These are phyloP conservation scores for Intellagama lesueurii DNA, from an alignment of 2,797 vertebrate genomes.

Conservation along the genomic window DNA sequence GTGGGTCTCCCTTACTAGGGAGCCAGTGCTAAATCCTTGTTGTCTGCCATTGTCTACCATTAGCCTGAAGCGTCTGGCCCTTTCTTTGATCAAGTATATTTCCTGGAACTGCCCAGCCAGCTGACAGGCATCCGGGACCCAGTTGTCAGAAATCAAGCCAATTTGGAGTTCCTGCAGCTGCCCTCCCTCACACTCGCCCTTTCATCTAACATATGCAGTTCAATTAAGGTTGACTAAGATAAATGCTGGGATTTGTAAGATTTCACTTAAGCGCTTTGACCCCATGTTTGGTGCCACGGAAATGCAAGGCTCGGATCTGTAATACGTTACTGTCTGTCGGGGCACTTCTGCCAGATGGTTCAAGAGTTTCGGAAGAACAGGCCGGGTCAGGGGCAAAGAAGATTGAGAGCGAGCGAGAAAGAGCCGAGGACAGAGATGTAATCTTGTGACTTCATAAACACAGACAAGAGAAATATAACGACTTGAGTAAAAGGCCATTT, in stretches of 20 bases:
- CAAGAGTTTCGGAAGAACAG: background rate
- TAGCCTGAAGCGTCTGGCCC: fast-evolving
- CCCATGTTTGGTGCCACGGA: slow-evolving; percentile 29
- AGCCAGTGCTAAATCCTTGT: background rate
- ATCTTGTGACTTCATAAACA: background rate
- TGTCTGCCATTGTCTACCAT: background rate
- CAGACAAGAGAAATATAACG: too few relatives aligned
- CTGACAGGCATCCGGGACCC: fast-evolving
- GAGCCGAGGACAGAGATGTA: background rate
- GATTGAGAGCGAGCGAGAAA: background rate
- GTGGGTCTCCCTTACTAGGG: background rate
- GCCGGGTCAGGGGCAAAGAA: background rate
- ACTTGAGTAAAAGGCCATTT: too few relatives aligned
- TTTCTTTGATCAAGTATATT: background rate
- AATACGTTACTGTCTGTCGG: background rate
- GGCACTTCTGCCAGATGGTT: background rate
- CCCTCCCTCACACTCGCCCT: slow-evolving; percentile 25
- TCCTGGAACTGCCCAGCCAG: background rate
- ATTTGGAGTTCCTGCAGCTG: slow-evolving; percentile 54
- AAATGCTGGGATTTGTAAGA: slow-evolving; percentile 49
- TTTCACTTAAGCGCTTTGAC: slow-evolving; percentile 26
- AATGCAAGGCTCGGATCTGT: slow-evolving; percentile 11
- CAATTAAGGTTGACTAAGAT: slow-evolving; percentile 59
- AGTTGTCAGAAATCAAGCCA: slow-evolving; percentile 22
- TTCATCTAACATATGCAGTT: slow-evolving; percentile 50